These are phyloP conservation scores for Caiman crocodilus DNA, from an alignment of 2,797 vertebrate genomes.

Conservation along the genomic window DNA sequence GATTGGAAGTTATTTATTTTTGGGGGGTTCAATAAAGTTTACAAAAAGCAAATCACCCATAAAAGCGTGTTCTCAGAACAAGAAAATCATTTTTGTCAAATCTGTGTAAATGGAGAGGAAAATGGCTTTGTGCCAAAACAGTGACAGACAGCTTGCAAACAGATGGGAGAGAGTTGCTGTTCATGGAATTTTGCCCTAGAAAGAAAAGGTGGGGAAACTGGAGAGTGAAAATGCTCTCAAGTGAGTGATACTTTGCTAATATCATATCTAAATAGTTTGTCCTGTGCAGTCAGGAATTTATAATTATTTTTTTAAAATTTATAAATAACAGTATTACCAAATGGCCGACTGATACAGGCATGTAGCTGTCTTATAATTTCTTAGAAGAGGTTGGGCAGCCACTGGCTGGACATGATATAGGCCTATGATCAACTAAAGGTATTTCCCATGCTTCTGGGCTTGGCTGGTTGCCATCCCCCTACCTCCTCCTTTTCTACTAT, in stretches of 20 bases:
- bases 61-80: not conserved
- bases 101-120: slow-evolving; percentile 50
- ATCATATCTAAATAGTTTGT: slow-evolving; percentile 18
- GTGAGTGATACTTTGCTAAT: not conserved
- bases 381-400: too few species aligned
- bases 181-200: slow-evolving; percentile 59
- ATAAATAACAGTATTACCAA: not conserved
- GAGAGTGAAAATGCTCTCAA: not conserved
- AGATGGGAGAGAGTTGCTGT: slow-evolving; percentile 50
- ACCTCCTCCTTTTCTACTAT: too few species aligned
- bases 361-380: not conserved
- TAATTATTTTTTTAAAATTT: not conserved
- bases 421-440: too few species aligned
- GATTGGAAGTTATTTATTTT: slow-evolving; percentile 6
- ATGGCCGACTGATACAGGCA: not conserved
- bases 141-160: slow-evolving; percentile 64
- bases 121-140: slow-evolving; percentile 37
- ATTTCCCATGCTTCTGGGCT: too few species aligned
- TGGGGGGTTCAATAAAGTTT: slow-evolving; percentile 27
- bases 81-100: slow-evolving; percentile 47
- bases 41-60: slow-evolving; percentile 12
- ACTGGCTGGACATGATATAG: too few species aligned
- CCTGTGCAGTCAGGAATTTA: not conserved
- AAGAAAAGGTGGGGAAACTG: not conserved
- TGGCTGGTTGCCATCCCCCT: too few species aligned